These are phyloP conservation scores for Himalopsyche kuldschensis DNA, from an alignment of 2,888 invertebrate species.

Conservation along the genomic window DNA sequence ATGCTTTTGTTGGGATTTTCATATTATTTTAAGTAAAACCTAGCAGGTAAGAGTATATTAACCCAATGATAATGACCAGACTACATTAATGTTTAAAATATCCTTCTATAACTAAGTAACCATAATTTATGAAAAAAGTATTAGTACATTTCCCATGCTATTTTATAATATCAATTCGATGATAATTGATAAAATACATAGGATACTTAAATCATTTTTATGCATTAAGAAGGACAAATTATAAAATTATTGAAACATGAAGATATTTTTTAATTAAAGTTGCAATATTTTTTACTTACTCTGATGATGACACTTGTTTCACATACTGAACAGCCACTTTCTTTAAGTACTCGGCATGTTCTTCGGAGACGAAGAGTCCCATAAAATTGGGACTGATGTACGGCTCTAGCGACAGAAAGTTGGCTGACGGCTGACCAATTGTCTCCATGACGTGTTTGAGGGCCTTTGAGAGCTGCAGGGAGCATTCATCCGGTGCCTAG, in stretches of 20 bases:
- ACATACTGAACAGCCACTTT: constrained; percentile 79
- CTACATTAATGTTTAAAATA: too few species aligned
- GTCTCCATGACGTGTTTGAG: constrained; percentile 74
- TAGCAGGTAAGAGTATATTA: too few species aligned
- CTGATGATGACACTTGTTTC: constrained; percentile 74
- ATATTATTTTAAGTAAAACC: too few species aligned
- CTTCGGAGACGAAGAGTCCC: constrained; percentile 84
- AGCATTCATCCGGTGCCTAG: constrained; percentile 76
- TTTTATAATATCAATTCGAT: too few species aligned
- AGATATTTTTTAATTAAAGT: too few species aligned
- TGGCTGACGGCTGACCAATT: constrained; percentile 67
- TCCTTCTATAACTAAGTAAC: too few species aligned
- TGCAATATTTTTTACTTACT: constrained; percentile 59
- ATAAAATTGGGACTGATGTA: constrained; percentile 88
- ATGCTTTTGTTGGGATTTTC: too few species aligned
- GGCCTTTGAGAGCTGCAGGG: constrained; percentile 69
- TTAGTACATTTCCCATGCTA: too few species aligned
- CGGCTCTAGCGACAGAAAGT: constrained; percentile 73
- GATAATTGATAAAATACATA: too few species aligned
- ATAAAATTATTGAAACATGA: background rate
- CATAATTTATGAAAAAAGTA: too few species aligned
- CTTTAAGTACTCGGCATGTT: constrained; percentile 79
- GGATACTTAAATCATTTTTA: background rate
- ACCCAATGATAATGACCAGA: too few species aligned
- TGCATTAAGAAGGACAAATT: background rate